Percentiles rank a stretch among this genome's conserved stretches.
These are phyloP conservation scores for Denticeps clupeoides DNA, from an alignment of 2,797 vertebrate genomes.

Conservation along the genomic window DNA sequence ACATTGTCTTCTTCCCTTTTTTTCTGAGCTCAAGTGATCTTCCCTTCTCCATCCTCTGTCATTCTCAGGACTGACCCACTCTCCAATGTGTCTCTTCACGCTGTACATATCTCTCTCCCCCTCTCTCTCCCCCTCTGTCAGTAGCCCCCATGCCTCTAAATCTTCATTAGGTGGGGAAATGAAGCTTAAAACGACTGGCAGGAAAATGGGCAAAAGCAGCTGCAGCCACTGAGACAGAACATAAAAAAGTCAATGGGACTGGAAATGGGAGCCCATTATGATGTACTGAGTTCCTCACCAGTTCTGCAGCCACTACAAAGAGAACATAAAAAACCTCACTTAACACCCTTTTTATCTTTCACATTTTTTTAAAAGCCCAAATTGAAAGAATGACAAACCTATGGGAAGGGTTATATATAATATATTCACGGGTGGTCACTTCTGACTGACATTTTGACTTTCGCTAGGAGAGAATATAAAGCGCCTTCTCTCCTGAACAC, in stretches of 20 bases:
- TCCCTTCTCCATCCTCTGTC: not conserved
- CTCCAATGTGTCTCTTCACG: not conserved
- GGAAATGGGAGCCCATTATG: constrained; percentile 25
- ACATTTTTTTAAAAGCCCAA: too few species aligned
- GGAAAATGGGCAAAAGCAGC: constrained; percentile 60
- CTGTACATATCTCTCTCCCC: not conserved
- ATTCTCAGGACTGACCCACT: not conserved
- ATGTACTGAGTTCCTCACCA: constrained; percentile 17
- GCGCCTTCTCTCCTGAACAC: too few species aligned
- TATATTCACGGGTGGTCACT: too few species aligned
- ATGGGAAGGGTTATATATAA: too few species aligned
- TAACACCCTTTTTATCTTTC: too few species aligned
- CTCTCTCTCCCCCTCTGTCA: constrained; percentile 35
- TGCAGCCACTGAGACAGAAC: constrained; percentile 51
- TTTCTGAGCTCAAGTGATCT: too few species aligned
- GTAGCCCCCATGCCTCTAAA: constrained; percentile 55
- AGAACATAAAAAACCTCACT: too few species aligned
- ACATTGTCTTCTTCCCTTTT: not conserved
- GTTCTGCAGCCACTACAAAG: not conserved
- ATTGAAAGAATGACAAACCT: too few species aligned
- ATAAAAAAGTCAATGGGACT: constrained; percentile 27
- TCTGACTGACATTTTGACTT: too few species aligned
- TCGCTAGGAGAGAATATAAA: too few species aligned
- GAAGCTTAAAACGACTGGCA: constrained; percentile 67
- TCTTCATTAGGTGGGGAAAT: constrained; percentile 69